Base-by-base conservation (phyloP, 2,113 vertebrate species). In the Ellobius talpinus region DNA sequence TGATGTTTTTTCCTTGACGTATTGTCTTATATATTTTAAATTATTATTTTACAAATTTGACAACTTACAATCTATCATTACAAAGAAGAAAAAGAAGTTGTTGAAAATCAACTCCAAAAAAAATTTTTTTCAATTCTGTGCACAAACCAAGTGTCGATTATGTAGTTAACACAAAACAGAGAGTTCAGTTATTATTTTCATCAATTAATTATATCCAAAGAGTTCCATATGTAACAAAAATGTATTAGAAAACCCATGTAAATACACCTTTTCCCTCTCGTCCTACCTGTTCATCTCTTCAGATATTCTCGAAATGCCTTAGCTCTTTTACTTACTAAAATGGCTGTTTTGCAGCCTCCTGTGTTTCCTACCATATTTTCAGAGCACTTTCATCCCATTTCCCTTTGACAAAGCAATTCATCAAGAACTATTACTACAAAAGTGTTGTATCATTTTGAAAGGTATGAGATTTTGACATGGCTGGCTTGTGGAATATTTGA, bases 361-460 rank as follows among this genome's bases (percentile, higher is more conserved):
- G 63, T 82, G 11, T 94, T 93, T 95, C 16, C 52, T 79, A 12
- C 13, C 42, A 78, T 39, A 61, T 66, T 26, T 50, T 74, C 50
- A 79, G 82, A 96, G 72, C 90, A 76, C 66, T 94, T 85, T 87
- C 29, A 66, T 94, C 31, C 68, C 73, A 33, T 96, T 95, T 97
- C 95, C 45, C 42, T 81, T 94, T 97, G 79, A 94, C 29, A 73
- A 86, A 97, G 94, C 23, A 97, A 96, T 94, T 90, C 50, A 86
- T 93, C 72, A 93, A 92, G 16, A 24, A 47, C 45, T 88, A 81
- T 92, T 95, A 84, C 89, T 87, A 11, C 12, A 94, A 95, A 96
- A 86, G 76, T 94, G 26, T 73, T 17, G 12, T 87, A 91, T 88
- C 2, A 78, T 89, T 96, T 96, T 94, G 47, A 87, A 93, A 45